Conservation (phyloP, 2,888 invertebrate genomes). For the Dynastes tityus region DNA sequence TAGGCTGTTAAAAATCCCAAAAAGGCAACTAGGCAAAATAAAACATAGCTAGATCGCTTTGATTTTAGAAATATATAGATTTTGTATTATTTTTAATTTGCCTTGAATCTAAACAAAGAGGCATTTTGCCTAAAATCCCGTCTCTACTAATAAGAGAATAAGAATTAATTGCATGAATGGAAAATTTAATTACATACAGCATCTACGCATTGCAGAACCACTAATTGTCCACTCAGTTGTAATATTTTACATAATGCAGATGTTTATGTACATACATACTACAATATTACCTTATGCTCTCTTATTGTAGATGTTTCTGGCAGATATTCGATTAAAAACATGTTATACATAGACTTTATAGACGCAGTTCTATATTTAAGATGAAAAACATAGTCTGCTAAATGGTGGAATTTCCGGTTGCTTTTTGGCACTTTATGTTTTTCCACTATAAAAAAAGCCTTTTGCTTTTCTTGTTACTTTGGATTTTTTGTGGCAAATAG, state of each 20-base stretch:
- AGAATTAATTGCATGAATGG: no score
- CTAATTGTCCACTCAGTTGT: no score
- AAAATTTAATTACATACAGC: no score
- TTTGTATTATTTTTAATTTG: no score
- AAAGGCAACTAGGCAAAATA: no score
- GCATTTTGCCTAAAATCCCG: no score
- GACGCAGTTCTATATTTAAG: constrained; percentile 10
- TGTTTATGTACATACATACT: not conserved
- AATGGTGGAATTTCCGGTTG: constrained; percentile 29
- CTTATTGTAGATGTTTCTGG: not conserved
- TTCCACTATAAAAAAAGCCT: not conserved
- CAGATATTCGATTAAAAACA: not conserved
- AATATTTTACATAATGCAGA: not conserved
- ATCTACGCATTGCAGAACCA: no score
- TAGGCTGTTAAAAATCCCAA: no score
- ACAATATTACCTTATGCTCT: not conserved
- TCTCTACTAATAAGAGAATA: no score
- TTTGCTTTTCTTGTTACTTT: not conserved
- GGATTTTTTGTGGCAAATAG: not conserved
- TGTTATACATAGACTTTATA: constrained; percentile 5
- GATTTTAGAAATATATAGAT: no score
- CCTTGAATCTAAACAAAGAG: no score
- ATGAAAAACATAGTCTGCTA: constrained; percentile 1
- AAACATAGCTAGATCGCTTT: no score
- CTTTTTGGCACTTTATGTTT: not conserved